Evolutionary conservation across 2,797 vertebrate genomes (phyloP).

Genomic region (Notoglanidium macrostoma): DNA sequence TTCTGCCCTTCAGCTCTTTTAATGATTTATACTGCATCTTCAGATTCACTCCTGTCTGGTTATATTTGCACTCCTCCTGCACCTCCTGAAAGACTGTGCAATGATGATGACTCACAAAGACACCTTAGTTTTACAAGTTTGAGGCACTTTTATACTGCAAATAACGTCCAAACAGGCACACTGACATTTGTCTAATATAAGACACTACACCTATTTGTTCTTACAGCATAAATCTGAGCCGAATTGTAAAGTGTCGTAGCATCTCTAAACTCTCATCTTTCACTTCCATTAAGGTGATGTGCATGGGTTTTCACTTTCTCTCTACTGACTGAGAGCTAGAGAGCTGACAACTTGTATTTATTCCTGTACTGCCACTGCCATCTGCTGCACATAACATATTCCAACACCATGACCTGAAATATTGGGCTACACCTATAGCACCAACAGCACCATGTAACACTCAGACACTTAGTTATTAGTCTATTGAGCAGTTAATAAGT

Average conservation of each 20-base stretch:
- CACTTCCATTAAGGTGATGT: conserved; percentile 64
- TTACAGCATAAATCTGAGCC: conserved; percentile 75
- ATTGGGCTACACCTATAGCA: neutral
- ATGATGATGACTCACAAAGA: conserved; percentile 68
- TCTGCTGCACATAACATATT: conserved; percentile 68
- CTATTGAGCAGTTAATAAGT: conserved; percentile 1
- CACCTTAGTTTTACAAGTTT: conserved; percentile 60
- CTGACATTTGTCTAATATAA: neutral
- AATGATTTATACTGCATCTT: conserved; percentile 73
- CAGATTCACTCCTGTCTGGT: conserved; percentile 69
- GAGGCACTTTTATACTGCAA: conserved; percentile 54
- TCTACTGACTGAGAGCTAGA: neutral
- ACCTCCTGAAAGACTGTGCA: conserved; percentile 66
- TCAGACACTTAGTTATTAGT: neutral
- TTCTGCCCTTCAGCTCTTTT: conserved; percentile 71
- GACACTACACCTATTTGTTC: conserved; percentile 41
- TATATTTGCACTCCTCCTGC: conserved; percentile 68
- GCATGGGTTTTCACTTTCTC: neutral
- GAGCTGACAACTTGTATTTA: conserved; percentile 15
- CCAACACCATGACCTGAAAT: conserved; percentile 4
- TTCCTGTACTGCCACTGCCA: conserved; percentile 76
- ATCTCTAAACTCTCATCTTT: conserved; percentile 59
- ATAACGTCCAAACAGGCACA: conserved; percentile 56
- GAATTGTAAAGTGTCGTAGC: conserved; percentile 65
- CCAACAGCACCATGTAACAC: neutral